A percentile compares a stretch with the other conserved stretches of the same genome.
Conservation (phyloP, 2,113 vertebrate species). For the Megalops atlanticus region DNA sequence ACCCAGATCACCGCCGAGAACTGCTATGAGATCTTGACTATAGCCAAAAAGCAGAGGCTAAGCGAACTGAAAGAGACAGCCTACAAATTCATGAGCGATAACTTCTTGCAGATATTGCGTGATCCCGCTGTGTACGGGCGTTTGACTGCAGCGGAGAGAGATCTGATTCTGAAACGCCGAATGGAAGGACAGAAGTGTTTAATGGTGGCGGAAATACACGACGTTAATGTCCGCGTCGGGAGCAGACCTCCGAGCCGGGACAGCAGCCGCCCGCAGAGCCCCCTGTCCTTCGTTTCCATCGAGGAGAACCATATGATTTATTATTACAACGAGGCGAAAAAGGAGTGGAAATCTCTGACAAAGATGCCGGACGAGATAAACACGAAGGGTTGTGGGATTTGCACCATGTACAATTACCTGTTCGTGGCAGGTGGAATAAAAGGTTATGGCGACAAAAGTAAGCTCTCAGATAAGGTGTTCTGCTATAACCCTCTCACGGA, state of each 20-base stretch:
- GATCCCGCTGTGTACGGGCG: constrained; percentile 86
- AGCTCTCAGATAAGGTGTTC: constrained; percentile 88
- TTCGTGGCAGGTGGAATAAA: constrained; percentile 89
- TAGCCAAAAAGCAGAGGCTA: constrained; percentile 90
- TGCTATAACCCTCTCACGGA: constrained; percentile 90
- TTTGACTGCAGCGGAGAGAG: constrained; percentile 86
- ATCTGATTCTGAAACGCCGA: constrained; percentile 86
- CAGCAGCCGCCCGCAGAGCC: constrained; percentile 86
- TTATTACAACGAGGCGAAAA: constrained; percentile 68
- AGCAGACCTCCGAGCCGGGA: constrained; percentile 82
- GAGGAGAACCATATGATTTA: constrained; percentile 84
- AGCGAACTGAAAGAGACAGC: constrained; percentile 85
- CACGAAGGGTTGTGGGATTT: constrained; percentile 89
- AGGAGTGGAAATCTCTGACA: constrained; percentile 84
- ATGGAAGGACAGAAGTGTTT: constrained; percentile 81
- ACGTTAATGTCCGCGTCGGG: constrained; percentile 81
- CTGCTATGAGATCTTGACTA: constrained; percentile 87
- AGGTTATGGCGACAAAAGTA: constrained; percentile 76
- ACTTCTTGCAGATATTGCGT: constrained; percentile 87
- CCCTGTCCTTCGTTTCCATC: constrained; percentile 78
- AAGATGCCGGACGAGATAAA: constrained; percentile 85
- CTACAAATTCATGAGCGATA: constrained; percentile 92
- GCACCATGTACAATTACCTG: constrained; percentile 94
- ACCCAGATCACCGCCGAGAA: constrained; percentile 82
- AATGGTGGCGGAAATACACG: constrained; percentile 85